These are phyloP conservation scores for Calvadosia cruxmelitensis DNA, from an alignment of 30 jellyfish, hydroid and myxozoan genomes.

Conservation along the genomic window DNA sequence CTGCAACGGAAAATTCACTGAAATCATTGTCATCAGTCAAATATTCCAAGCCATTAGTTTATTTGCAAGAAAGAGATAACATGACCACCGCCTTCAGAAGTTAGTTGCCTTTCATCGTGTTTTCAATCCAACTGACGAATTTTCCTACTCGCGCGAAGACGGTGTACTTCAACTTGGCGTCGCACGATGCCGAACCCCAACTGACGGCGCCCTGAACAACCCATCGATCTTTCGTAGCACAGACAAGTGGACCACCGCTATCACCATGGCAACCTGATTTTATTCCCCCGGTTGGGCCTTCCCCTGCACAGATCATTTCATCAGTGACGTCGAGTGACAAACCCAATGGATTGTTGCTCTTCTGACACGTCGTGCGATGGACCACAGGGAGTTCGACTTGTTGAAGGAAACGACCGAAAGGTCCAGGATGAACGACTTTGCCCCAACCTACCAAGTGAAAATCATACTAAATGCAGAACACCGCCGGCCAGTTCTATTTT, in stretches of 20 bases:
- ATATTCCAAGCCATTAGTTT: no score
- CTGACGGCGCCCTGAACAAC: background rate
- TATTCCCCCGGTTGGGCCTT: background rate
- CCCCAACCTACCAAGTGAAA: background rate
- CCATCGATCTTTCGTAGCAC: background rate
- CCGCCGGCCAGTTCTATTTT: no score
- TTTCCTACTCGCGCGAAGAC: background rate
- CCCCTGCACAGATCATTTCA: slow-evolving; percentile 57
- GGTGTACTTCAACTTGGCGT: background rate
- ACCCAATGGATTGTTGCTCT: background rate
- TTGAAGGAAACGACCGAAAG: background rate
- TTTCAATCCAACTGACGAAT: background rate
- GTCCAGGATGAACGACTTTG: background rate
- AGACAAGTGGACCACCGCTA: background rate
- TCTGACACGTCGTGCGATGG: background rate
- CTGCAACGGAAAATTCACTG: no score
- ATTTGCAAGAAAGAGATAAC: no score
- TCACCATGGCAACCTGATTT: background rate
- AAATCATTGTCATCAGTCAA: no score
- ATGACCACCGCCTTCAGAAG: no score
- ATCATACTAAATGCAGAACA: no score
- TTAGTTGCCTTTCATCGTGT: background rate
- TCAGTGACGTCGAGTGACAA: slow-evolving; percentile 5
- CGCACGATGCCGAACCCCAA: background rate
- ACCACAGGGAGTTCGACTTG: background rate